Evolutionary conservation across 1,140 invertebrate genomes (phyloP).

Genomic region (Cylas formicarius): DNA sequence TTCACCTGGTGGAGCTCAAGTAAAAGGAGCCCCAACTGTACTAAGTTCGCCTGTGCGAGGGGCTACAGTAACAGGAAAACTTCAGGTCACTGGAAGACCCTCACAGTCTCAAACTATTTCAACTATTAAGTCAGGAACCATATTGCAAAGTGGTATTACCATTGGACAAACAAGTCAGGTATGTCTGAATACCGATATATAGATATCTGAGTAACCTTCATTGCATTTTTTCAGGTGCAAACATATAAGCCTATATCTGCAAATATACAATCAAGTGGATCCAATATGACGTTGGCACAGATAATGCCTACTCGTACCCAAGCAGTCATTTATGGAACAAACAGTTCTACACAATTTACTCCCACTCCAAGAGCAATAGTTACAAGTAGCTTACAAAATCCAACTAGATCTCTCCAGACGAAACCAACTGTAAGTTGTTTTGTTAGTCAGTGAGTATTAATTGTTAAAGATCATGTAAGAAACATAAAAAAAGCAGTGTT

Average conservation of each 20-base stretch:
- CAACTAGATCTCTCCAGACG: slow-evolving; percentile 24
- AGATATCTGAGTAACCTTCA: not conserved
- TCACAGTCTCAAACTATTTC: slow-evolving; percentile 30
- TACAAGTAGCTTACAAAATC: slow-evolving; percentile 28
- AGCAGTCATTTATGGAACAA: slow-evolving; percentile 38
- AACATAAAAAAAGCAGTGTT: too few relatives aligned
- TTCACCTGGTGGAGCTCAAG: slow-evolving; percentile 36
- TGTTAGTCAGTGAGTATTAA: too few relatives aligned
- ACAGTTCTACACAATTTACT: slow-evolving; percentile 32
- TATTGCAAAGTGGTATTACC: slow-evolving; percentile 38
- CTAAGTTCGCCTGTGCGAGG: slow-evolving; percentile 35
- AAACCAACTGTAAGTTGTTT: slow-evolving; percentile 29
- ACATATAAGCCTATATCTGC: slow-evolving; percentile 33
- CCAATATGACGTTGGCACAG: slow-evolving; percentile 37
- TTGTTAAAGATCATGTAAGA: too few relatives aligned
- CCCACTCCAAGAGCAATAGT: slow-evolving; percentile 33
- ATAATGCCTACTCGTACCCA: slow-evolving; percentile 37
- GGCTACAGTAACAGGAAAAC: slow-evolving; percentile 35
- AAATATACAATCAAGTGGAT: slow-evolving; percentile 34
- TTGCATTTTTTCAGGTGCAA: slow-evolving; percentile 30
- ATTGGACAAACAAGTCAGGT: slow-evolving; percentile 31
- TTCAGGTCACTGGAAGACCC: slow-evolving; percentile 30
- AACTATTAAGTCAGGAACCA: slow-evolving; percentile 31
- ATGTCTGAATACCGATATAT: not conserved
- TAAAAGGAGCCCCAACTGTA: slow-evolving; percentile 36